A percentile compares a stretch with the other conserved stretches of the same genome.
These are phyloP conservation scores for Willowsia nigromaculata DNA, from an alignment of 2,888 invertebrate genomes.

Conservation along the genomic window DNA sequence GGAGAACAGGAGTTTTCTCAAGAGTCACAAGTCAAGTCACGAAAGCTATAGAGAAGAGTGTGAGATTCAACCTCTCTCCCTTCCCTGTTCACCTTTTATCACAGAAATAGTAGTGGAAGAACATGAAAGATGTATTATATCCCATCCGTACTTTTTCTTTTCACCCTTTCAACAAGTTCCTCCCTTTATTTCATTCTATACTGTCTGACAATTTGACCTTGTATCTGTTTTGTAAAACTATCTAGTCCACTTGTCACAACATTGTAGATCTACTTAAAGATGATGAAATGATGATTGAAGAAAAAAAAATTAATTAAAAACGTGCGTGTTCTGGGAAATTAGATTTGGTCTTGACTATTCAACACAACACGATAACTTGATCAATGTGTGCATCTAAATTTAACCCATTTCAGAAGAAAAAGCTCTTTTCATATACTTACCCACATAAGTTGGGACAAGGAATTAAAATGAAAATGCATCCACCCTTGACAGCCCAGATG, in stretches of 20 bases:
- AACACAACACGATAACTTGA: background rate
- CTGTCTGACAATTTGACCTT: constrained; percentile 10
- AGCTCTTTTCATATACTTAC: too few species aligned
- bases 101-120: background rate
- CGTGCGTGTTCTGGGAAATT: background rate
- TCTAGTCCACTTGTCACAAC: background rate
- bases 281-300: background rate
- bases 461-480: constrained; percentile 17
- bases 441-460: background rate
- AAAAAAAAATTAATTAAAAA: constrained; percentile 16
- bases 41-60: background rate
- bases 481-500: background rate
- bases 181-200: background rate
- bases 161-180: constrained; percentile 52
- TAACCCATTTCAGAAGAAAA: background rate
- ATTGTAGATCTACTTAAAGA: background rate
- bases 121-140: background rate
- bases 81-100: constrained; percentile 7
- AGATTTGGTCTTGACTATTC: background rate
- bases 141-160: background rate
- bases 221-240: background rate
- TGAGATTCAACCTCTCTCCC: background rate
- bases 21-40: constrained; percentile 52
- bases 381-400: background rate
- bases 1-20: constrained; percentile 39